Base-by-base conservation (phyloP, 2,888 invertebrate species). In the Pseudolycoriella hygida region DNA sequence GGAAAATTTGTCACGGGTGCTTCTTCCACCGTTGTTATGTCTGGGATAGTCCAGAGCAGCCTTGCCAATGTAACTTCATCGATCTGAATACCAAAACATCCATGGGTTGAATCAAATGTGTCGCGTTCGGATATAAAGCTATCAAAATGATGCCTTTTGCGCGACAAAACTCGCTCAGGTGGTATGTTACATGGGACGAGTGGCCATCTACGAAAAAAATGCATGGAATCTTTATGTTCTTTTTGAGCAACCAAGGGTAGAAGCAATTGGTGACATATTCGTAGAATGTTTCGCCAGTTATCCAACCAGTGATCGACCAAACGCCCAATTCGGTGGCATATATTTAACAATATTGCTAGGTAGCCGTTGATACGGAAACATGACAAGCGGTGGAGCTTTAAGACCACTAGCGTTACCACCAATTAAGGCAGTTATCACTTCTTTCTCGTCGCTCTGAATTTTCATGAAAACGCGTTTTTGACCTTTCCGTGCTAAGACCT, bases 181-280 rank as follows among this genome's bases (percentile, higher is more conserved):
- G 52, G 44, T 59, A 46, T 8, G 59, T 58, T 42, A 63, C 34
- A 49, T 64, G 59, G 5, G 60, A 61, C 4, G 50, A 43, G 48
- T 61, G 60, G 15, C 59, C 59, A 52, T 64, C 63, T 40, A 66
- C 47, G 45, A 57, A 63, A 3, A 62, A 38, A 32, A 64, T 52
- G 25, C 61, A 50, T 17, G 61, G 62, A n/a, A 55, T 47, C 44
- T 52, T 46, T 17, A 61, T 53, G 19, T 55, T 50, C 43, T 57
- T 52, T 41, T 52, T 50, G 18, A 51, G n/a, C 25, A 64, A 45
- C 57, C 57, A 61, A 25, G 55, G 55, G 45, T 54, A 46, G 51
- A 62, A 61, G 12, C 57, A 48, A 51, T 61, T 61, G 3, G 56
- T 49, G 3, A 63, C 52, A 50, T 57, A 62, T 51, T 64, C 57